These are phyloP conservation scores for Triplophysa dalaica DNA, from an alignment of 2,113 vertebrate genomes.

Conservation along the genomic window DNA sequence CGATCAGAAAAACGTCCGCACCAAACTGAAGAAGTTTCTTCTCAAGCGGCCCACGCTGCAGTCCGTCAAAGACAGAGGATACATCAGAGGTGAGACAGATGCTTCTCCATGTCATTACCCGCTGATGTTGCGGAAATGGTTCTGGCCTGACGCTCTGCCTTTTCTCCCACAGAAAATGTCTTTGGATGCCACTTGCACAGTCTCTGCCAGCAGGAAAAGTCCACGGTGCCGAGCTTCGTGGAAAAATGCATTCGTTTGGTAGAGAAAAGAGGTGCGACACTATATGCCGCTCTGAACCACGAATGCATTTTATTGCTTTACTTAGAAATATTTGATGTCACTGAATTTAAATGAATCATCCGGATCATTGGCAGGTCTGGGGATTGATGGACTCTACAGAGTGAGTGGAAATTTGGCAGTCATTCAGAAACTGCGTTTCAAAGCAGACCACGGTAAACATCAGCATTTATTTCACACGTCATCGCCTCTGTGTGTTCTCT, in stretches of 20 bases:
- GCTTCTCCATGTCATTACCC: background rate
- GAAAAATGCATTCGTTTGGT: slow-evolving; percentile 83
- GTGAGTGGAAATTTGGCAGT: slow-evolving; percentile 93
- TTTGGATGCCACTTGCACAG: slow-evolving; percentile 84
- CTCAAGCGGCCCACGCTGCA: slow-evolving; percentile 86
- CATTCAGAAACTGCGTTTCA: slow-evolving; percentile 92
- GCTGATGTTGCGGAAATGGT: background rate
- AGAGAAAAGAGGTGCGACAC: slow-evolving; percentile 81
- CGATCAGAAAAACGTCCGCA: slow-evolving; percentile 79
- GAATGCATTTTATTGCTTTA: background rate
- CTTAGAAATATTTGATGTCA: background rate
- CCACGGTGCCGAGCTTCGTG: slow-evolving; percentile 83
- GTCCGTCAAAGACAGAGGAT: slow-evolving; percentile 86
- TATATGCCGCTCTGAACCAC: background rate
- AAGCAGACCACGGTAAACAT: slow-evolving; percentile 86
- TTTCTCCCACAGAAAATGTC: slow-evolving; percentile 81
- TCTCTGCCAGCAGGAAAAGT: slow-evolving; percentile 82
- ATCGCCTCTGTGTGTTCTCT: background rate
- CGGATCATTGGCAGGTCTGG: slow-evolving; percentile 73
- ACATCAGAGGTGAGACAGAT: slow-evolving; percentile 80
- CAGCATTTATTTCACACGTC: background rate
- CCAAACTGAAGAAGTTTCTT: slow-evolving; percentile 85
- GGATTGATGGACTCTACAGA: slow-evolving; percentile 90
- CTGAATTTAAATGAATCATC: background rate
- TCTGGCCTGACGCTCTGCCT: background rate